Base-by-base conservation (phyloP, 2,888 invertebrate genomes). In the Mythimna ferrago region DNA sequence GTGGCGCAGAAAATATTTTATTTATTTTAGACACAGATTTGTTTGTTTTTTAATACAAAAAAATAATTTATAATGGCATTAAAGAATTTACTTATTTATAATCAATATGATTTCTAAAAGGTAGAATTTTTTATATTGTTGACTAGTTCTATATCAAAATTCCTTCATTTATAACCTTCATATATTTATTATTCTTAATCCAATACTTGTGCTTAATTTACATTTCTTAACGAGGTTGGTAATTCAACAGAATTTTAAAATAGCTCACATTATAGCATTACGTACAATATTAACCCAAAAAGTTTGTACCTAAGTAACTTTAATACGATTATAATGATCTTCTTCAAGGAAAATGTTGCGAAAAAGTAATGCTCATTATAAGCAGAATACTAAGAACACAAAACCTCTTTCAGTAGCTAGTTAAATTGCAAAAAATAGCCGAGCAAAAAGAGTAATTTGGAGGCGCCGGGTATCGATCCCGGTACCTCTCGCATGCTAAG, bases 401-500 rank as follows among this genome's bases (percentile, higher is more conserved):
- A 48, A 9, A 53, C 10, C 2, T n/a, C 5, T 6, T 70, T 21
- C 9, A 11, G 1, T 9, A 6, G 6, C 66, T 1, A n/a, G 11
- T 0, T 21, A 5, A 19, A 10, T 14, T 32, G 32, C 2, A 14
- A 16, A 14, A 16, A 19, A 19, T 10, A 1, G 0, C 6, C 14
- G 48, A 48, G 16, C 58, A 58, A 76, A 81, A 81, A 75, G 21
- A 10, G 0, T 5, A 0, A 0, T 0, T 76, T 81, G 81, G 83
- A 79, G 80, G 84, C 79, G 75, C 96, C 95, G 96, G 96, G 96
- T 95, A 96, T 96, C 96, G 96, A 96, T 96, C 95, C 96, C 96
- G 95, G 96, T 96, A 96, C 96, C 95, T 96, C 96, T 96, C 96
- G 92, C 96, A 96, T 96, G 95, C 96, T 96, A 96, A 96, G 96